phyloP scores from a whole-genome alignment of 2,797 vertebrate genomes.

The Cynodonichthys magdalenae region DNA sequence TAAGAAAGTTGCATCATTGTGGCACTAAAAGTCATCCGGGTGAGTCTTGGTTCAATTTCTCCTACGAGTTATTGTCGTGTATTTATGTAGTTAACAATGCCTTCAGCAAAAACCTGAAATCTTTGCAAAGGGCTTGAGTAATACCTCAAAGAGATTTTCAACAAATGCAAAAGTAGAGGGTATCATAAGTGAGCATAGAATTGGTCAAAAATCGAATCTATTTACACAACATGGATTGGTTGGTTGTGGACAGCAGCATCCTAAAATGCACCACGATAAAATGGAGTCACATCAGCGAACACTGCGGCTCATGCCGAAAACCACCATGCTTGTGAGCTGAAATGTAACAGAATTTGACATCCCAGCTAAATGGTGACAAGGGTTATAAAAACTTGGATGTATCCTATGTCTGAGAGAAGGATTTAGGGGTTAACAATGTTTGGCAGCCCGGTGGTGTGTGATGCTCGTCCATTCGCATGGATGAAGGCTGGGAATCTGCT shows the following conservation, averaged over 20 bases:
- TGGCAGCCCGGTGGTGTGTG: conserved; percentile 49
- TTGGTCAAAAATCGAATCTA: background rate
- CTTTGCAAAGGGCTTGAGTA: background rate
- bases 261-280: conserved; percentile 50
- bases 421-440: conserved; percentile 53
- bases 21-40: background rate
- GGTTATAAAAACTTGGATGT: conserved; percentile 40
- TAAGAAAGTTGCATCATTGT: background rate
- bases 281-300: conserved; percentile 59
- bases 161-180: background rate
- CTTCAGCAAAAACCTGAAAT: background rate
- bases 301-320: conserved; percentile 2
- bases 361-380: background rate
- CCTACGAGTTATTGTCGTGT: background rate
- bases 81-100: background rate
- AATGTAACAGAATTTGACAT: conserved; percentile 40
- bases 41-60: background rate
- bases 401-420: conserved; percentile 15
- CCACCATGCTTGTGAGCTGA: background rate
- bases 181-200: background rate
- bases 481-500: conserved; percentile 78
- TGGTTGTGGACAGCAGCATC: conserved; percentile 14
- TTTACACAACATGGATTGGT: background rate
- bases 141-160: background rate
- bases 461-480: conserved; percentile 66